Conservation (phyloP, 1,140 invertebrate genomes). For the Diabrotica undecimpunctata region DNA sequence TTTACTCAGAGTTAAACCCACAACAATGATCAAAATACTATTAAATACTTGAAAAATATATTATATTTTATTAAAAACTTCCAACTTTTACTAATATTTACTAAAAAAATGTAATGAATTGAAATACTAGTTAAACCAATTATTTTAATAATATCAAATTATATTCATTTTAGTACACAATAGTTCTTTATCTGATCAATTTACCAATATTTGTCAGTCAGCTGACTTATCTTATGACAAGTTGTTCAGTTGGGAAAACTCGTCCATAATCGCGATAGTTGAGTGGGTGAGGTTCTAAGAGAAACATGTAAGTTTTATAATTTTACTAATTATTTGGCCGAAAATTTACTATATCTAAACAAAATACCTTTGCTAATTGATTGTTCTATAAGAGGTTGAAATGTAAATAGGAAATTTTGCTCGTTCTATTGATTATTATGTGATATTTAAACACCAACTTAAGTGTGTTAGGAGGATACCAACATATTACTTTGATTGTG, state of each 20-base stretch:
- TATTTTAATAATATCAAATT: too few species aligned
- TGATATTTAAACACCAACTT: not conserved
- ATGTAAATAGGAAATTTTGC: not conserved
- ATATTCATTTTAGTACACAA: too few species aligned
- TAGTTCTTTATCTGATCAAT: not conserved
- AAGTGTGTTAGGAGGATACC: not conserved
- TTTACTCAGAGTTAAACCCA: too few species aligned
- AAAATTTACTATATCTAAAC: not conserved
- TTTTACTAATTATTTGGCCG: not conserved
- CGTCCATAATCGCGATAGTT: slow-evolving; percentile 33
- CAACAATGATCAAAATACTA: too few species aligned
- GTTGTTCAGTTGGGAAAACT: slow-evolving; percentile 16
- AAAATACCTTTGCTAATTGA: slow-evolving; percentile 1
- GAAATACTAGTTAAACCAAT: too few species aligned
- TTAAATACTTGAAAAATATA: too few species aligned
- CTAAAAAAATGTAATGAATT: too few species aligned
- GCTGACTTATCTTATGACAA: slow-evolving; percentile 33
- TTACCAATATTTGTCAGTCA: slow-evolving; percentile 23
- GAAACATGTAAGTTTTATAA: slow-evolving; percentile 32
- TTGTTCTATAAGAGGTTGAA: too few species aligned
- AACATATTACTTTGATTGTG: not conserved
- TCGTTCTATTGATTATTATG: not conserved
- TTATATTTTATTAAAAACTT: too few species aligned
- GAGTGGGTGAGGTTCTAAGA: slow-evolving; percentile 33
- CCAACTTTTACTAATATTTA: too few species aligned